These are phyloP conservation scores for Phacellophora camtschatica DNA, from an alignment of 30 jellyfish, hydroid and myxozoan species.

Conservation along the genomic window DNA sequence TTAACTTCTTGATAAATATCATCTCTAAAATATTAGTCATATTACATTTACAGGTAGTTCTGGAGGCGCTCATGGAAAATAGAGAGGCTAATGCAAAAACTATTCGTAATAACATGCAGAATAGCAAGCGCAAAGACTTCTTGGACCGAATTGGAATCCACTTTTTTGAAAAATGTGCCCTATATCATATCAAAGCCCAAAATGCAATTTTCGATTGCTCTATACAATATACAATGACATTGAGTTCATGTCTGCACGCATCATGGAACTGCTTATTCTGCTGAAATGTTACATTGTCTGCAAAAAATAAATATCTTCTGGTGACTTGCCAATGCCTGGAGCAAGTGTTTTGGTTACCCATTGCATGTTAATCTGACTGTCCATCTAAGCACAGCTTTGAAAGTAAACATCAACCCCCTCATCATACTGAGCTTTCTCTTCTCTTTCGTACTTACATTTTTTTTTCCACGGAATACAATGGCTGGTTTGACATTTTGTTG, in stretches of 20 bases:
- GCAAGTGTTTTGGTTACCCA: constrained; percentile 20
- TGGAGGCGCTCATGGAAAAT: too few relatives aligned
- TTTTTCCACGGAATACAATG: constrained; percentile 39
- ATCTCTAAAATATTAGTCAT: too few relatives aligned
- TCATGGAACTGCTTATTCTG: constrained; percentile 2
- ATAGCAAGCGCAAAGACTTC: too few relatives aligned
- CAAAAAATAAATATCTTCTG: background rate
- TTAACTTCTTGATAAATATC: too few relatives aligned
- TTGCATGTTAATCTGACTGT: constrained; percentile 1
- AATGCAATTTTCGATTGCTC: too few relatives aligned
- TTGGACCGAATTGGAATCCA: too few relatives aligned
- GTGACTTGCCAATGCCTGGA: constrained; percentile 30
- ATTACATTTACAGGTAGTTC: too few relatives aligned
- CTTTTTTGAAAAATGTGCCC: too few relatives aligned
- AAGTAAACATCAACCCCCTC: constrained; percentile 47
- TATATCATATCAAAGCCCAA: too few relatives aligned
- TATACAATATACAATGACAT: constrained; percentile 6
- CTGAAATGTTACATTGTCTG: constrained; percentile 6
- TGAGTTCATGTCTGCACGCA: background rate
- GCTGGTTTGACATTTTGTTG: constrained; percentile 31
- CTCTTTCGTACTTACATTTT: constrained; percentile 14
- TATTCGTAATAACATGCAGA: too few relatives aligned
- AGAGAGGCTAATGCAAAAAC: too few relatives aligned
- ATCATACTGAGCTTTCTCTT: constrained; percentile 7
- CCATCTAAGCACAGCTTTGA: constrained; percentile 46